Evolutionary conservation across 2,113 vertebrate species (phyloP).

Genomic region (Cricetomys ansorgei): DNA sequence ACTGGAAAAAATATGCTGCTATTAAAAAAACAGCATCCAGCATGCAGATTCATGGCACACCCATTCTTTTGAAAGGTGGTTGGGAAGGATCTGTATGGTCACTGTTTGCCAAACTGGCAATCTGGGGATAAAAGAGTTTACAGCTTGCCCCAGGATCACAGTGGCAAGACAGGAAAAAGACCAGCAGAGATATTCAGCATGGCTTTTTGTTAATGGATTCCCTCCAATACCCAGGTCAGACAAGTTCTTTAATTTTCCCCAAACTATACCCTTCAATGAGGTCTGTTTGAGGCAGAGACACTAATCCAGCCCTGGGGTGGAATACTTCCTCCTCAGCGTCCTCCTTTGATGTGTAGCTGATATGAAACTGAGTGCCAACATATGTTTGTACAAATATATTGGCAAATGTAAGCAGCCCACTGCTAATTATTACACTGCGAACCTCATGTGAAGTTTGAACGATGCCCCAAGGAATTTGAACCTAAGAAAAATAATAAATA

Average conservation of each 20-base stretch:
- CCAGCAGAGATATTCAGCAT: conserved; percentile 42
- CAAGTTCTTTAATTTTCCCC: conserved; percentile 69
- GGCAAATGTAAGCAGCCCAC: conserved; percentile 72
- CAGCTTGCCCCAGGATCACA: conserved; percentile 18
- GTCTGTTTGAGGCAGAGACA: conserved; percentile 73
- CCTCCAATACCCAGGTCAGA: conserved; percentile 38
- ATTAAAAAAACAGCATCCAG: not conserved
- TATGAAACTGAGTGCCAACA: conserved; percentile 71
- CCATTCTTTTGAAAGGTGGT: not conserved
- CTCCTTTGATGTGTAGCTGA: conserved; percentile 81
- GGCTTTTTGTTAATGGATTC: conserved; percentile 70
- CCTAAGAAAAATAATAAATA: conserved; percentile 40
- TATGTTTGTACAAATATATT: conserved; percentile 83
- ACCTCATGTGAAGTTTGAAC: conserved; percentile 65
- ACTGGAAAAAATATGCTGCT: not conserved
- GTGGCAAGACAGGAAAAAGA: not conserved
- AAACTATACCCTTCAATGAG: conserved; percentile 66
- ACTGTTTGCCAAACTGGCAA: not conserved
- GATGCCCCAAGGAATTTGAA: conserved; percentile 74
- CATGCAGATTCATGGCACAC: not conserved
- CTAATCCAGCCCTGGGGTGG: conserved; percentile 81
- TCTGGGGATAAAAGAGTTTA: conserved; percentile 54
- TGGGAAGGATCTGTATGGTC: not conserved
- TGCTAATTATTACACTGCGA: conserved; percentile 81
- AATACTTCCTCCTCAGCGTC: conserved; percentile 67